A percentile compares a stretch with the other conserved stretches of the same genome.
These are phyloP conservation scores for Anolis sagrei DNA, from an alignment of 2,113 vertebrate species.

Conservation along the genomic window DNA sequence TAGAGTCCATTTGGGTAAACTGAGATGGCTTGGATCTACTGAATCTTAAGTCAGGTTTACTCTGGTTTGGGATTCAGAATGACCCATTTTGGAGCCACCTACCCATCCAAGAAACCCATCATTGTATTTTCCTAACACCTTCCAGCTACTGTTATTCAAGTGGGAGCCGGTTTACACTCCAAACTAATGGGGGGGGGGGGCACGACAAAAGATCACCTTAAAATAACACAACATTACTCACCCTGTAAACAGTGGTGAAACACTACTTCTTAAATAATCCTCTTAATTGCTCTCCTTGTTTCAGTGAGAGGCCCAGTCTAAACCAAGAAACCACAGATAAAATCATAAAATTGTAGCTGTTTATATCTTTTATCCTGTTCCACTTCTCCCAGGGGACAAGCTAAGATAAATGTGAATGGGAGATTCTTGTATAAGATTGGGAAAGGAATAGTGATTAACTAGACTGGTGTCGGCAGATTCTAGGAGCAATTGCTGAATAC, in stretches of 20 bases:
- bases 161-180: background rate
- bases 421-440: constrained; percentile 48
- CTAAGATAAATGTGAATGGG: constrained; percentile 9
- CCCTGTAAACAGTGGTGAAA: background rate
- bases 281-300: constrained; percentile 35
- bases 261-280: background rate
- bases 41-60: no score
- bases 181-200: background rate
- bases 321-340: constrained; percentile 11
- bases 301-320: constrained; percentile 20
- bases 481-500: constrained; percentile 52
- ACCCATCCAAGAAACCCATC: background rate
- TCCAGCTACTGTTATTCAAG: background rate
- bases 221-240: background rate
- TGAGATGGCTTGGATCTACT: no score
- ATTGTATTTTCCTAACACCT: background rate
- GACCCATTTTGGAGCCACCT: no score
- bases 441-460: constrained; percentile 70
- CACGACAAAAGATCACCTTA: no score
- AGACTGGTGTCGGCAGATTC: constrained; percentile 53
- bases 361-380: constrained; percentile 40
- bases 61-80: no score
- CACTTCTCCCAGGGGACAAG: background rate
- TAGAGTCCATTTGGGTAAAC: background rate
- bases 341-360: background rate